Conservation (phyloP, 2,888 invertebrate species). For the Siphonodentalium dalli region DNA sequence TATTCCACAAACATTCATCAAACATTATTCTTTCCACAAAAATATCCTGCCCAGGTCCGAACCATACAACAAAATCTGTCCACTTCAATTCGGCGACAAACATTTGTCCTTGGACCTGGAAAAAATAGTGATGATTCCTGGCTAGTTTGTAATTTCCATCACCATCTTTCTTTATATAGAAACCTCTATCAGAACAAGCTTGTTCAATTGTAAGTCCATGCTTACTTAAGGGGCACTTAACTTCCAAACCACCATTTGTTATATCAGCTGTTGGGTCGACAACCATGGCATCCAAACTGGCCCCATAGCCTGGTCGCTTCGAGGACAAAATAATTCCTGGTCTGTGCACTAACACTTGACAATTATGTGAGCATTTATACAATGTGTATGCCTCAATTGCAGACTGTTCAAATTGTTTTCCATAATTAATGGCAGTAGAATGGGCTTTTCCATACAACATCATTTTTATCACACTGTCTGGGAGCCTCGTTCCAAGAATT, state of each 20-base stretch:
- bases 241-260: no score
- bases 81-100: background rate
- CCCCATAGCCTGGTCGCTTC: slow-evolving; percentile 2
- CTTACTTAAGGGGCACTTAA: no score
- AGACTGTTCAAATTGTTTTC: background rate
- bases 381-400: background rate
- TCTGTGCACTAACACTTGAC: background rate
- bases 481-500: slow-evolving; percentile 10
- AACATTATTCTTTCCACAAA: slow-evolving; percentile 1
- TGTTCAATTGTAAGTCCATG: background rate
- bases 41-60: background rate
- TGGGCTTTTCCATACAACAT: slow-evolving; percentile 6
- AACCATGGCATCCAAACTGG: slow-evolving; percentile 1
- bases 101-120: background rate
- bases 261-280: background rate
- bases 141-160: background rate
- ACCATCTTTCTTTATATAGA: slow-evolving; percentile 2
- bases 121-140: background rate
- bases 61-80: background rate
- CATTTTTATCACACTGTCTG: slow-evolving; percentile 3
- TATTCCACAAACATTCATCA: slow-evolving; percentile 1
- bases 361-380: background rate
- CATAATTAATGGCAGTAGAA: background rate
- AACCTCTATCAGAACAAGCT: background rate
- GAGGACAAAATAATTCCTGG: background rate